Evolutionary conservation across 2,113 vertebrate species (phyloP).

Genomic region (Mungos mungo): DNA sequence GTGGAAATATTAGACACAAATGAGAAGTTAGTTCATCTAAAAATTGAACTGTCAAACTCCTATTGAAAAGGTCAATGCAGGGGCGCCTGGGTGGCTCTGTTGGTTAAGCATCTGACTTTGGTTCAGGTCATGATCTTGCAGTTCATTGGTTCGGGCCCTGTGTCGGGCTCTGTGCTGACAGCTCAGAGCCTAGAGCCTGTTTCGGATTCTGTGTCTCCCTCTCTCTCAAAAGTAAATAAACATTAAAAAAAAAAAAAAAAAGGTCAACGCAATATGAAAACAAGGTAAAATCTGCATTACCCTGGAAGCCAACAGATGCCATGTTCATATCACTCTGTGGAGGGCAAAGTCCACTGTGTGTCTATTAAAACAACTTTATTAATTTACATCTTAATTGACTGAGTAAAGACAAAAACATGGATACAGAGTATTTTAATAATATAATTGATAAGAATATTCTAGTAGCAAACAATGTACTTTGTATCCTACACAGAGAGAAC

Average conservation of each 20-base stretch:
- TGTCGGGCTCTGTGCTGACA: too few relatives aligned
- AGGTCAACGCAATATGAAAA: neutral
- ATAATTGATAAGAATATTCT: neutral
- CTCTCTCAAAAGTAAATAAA: too few relatives aligned
- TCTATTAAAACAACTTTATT: neutral
- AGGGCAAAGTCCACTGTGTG: neutral
- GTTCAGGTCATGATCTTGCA: too few relatives aligned
- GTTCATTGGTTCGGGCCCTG: fast-evolving
- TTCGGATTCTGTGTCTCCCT: too few relatives aligned
- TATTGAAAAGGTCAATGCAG: neutral
- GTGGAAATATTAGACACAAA: neutral
- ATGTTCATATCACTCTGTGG: neutral
- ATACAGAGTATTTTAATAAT: neutral
- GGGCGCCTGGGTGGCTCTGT: too few relatives aligned
- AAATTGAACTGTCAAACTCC: neutral
- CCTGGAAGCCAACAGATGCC: neutral
- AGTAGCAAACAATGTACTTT: conserved; percentile 29
- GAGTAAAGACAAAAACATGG: neutral
- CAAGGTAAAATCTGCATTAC: neutral
- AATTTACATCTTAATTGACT: neutral
- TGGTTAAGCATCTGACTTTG: too few relatives aligned
- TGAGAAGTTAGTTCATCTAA: neutral
- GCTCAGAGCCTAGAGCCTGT: too few relatives aligned
- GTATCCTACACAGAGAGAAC: neutral
- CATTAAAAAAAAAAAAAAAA: neutral